These are phyloP conservation scores for Oithona nana DNA, from an alignment of 2,888 invertebrate genomes.

Conservation along the genomic window DNA sequence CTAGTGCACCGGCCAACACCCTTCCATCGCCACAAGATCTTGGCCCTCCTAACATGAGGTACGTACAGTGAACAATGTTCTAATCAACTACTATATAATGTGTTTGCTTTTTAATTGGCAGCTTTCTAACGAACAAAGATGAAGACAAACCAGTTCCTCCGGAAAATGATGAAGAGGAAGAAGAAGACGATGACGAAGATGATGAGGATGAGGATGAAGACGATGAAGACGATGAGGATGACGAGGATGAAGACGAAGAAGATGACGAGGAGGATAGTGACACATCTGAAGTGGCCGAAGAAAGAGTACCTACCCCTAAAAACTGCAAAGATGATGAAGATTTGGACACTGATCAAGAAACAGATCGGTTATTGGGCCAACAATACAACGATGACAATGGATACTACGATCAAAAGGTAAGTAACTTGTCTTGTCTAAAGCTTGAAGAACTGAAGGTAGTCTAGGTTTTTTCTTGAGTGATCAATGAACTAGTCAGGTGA, in stretches of 20 bases:
- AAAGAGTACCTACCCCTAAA: constrained; percentile 14
- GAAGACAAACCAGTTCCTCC: too few species aligned
- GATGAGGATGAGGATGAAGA: constrained; percentile 26
- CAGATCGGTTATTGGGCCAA: constrained; percentile 83
- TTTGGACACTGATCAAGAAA: constrained; percentile 90
- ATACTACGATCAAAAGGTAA: constrained; percentile 63
- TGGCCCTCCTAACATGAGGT: too few species aligned
- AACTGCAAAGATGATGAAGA: constrained; percentile 26
- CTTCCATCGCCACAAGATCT: too few species aligned
- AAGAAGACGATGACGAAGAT: constrained; percentile 29
- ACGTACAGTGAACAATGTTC: too few species aligned
- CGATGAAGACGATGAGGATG: constrained; percentile 26
- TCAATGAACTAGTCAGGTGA: too few species aligned
- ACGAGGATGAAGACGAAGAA: constrained; percentile 28
- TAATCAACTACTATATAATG: too few species aligned
- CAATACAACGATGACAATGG: constrained; percentile 83
- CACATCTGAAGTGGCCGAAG: constrained; percentile 25
- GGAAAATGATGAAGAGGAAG: constrained; percentile 26
- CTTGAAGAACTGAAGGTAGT: too few species aligned
- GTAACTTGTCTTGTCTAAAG: too few species aligned
- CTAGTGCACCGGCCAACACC: neutral
- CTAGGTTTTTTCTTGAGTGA: neutral
- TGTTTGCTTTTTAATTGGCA: too few species aligned
- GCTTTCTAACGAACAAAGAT: too few species aligned
- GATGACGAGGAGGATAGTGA: constrained; percentile 29